Percentiles rank a stretch among this genome's conserved stretches.
Conservation (phyloP, 2,888 invertebrate genomes). For the Seladonia tumulorum region DNA sequence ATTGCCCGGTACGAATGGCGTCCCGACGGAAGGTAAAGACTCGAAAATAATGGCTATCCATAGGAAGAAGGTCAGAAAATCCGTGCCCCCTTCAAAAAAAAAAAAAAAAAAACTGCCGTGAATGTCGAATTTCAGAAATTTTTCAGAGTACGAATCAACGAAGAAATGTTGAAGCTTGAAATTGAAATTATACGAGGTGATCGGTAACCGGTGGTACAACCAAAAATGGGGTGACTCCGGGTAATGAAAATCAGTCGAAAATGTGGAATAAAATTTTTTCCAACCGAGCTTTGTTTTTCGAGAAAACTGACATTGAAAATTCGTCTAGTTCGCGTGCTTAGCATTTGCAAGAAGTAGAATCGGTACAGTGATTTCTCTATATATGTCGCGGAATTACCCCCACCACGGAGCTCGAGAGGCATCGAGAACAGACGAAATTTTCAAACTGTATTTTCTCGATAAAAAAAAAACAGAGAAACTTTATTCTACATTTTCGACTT, state of each 20-base stretch:
- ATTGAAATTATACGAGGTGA: too few species aligned
- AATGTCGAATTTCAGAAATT: neutral
- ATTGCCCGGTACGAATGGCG: conserved; percentile 37
- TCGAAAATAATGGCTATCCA: neutral
- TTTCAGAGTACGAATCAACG: neutral
- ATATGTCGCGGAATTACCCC: too few species aligned
- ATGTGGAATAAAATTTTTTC: neutral
- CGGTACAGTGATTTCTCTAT: neutral
- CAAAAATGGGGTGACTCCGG: neutral
- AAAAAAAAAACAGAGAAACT: neutral
- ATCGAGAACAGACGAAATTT: too few species aligned
- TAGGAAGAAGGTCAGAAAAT: neutral
- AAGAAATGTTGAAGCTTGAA: neutral
- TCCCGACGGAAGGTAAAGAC: neutral
- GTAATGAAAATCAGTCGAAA: neutral
- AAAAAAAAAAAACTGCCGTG: neutral
- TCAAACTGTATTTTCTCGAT: neutral
- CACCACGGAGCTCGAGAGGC: too few species aligned
- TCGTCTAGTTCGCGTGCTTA: neutral
- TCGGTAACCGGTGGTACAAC: neutral
- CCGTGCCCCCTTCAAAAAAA: neutral
- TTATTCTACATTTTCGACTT: neutral
- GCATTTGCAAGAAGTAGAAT: neutral
- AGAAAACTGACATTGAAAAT: neutral
- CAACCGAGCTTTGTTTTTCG: neutral